phyloP scores from a whole-genome alignment of 2,888 invertebrate species.

The Alsophila aescularia region DNA sequence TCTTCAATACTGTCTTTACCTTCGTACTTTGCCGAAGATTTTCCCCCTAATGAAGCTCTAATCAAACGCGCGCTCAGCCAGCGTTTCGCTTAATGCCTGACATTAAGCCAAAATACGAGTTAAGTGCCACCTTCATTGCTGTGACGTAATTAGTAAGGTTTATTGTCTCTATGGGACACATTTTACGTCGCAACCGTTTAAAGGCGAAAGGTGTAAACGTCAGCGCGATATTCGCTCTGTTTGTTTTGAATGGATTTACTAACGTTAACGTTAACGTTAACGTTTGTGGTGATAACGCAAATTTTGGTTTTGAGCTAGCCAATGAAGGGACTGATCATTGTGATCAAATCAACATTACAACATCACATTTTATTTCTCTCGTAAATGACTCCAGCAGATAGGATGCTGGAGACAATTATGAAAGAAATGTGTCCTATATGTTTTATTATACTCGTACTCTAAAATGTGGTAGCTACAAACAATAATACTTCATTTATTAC shows the following conservation, averaged over 20 bases:
- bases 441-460: no score
- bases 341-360: no score
- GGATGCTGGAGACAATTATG: no score
- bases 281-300: background rate
- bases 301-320: background rate
- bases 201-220: slow-evolving; percentile 24
- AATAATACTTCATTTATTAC: no score
- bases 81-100: slow-evolving; percentile 38
- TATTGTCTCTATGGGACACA: slow-evolving; percentile 34
- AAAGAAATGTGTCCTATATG: no score
- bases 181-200: slow-evolving; percentile 26
- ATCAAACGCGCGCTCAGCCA: slow-evolving; percentile 38
- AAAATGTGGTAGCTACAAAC: no score
- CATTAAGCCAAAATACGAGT: slow-evolving; percentile 41
- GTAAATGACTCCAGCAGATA: no score
- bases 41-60: slow-evolving; percentile 40
- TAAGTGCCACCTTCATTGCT: slow-evolving; percentile 38
- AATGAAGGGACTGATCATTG: no score
- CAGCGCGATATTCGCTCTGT: slow-evolving; percentile 15
- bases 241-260: slow-evolving; percentile 1
- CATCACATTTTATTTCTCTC: no score
- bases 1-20: slow-evolving; percentile 12
- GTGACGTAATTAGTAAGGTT: slow-evolving; percentile 39
- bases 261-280: no score
- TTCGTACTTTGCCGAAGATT: slow-evolving; percentile 24